Evolutionary conservation across 1,140 invertebrate genomes (phyloP).

Genomic region (Mamestra configurata): DNA sequence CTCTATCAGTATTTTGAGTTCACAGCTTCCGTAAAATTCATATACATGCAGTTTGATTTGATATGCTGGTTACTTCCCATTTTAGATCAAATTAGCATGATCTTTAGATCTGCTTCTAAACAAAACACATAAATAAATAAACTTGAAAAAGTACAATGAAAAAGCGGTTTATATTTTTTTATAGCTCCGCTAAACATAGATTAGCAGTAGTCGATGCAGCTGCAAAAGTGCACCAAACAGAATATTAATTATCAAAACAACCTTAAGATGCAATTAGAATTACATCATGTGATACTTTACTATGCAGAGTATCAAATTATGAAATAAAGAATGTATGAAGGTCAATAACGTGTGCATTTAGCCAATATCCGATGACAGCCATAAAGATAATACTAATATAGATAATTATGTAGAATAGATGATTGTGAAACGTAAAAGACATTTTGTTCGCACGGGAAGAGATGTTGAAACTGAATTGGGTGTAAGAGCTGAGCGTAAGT

Average conservation of each 20-base stretch:
- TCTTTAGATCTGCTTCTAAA: no score
- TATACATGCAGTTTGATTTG: neutral
- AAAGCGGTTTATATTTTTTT: neutral
- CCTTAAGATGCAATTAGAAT: conserved; percentile 40
- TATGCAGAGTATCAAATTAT: conserved; percentile 57
- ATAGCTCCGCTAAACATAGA: neutral
- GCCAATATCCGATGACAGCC: conserved; percentile 58
- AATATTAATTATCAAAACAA: conserved; percentile 10
- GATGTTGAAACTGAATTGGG: conserved; percentile 66
- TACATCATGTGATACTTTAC: conserved; percentile 24
- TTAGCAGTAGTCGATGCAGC: neutral
- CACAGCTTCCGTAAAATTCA: neutral
- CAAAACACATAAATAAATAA: neutral
- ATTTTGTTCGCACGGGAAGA: conserved; percentile 70
- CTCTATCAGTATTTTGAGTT: neutral
- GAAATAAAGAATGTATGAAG: conserved; percentile 58
- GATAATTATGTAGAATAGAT: conserved; percentile 45
- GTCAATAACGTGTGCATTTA: conserved; percentile 49
- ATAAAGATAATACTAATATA: conserved; percentile 49
- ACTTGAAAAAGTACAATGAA: neutral
- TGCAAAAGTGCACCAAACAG: neutral
- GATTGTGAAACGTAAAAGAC: conserved; percentile 60
- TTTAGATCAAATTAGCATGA: no score
- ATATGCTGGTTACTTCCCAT: no score
- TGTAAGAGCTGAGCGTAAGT: conserved; percentile 54